A percentile compares a stretch with the other conserved stretches of the same genome.
Conservation (phyloP, 92 coral and sea anemone species). For the Siderastrea siderea region DNA sequence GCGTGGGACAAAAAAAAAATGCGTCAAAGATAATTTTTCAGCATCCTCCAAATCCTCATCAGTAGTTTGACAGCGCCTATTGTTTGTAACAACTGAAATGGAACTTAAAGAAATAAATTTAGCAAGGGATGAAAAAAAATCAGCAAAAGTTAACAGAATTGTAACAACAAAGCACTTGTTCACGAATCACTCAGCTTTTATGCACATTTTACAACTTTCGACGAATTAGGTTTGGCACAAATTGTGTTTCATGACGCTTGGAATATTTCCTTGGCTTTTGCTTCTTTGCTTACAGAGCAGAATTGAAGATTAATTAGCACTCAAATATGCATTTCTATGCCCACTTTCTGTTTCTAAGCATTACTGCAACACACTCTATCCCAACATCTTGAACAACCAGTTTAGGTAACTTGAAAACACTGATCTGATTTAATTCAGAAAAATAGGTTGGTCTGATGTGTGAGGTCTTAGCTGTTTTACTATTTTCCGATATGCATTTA, state of each 20-base stretch:
- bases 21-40: too few relatives aligned
- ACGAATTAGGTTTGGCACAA: neutral
- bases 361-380: neutral
- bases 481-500: neutral
- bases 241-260: neutral
- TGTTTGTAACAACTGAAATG: constrained; percentile 26
- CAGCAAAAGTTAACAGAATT: neutral
- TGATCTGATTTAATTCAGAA: too few relatives aligned
- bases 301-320: neutral
- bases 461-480: neutral
- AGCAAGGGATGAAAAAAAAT: neutral
- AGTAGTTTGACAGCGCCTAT: neutral
- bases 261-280: neutral
- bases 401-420: too few relatives aligned
- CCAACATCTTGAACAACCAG: too few relatives aligned
- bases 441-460: too few relatives aligned
- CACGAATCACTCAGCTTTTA: neutral
- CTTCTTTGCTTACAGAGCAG: neutral
- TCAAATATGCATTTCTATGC: neutral
- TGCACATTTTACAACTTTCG: neutral
- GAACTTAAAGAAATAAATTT: neutral
- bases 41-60: too few relatives aligned
- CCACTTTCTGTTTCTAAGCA: neutral
- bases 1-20: too few relatives aligned
- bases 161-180: neutral